These are phyloP conservation scores for Spea multiplicata DNA, from an alignment of 2,113 vertebrate species.

Conservation along the genomic window DNA sequence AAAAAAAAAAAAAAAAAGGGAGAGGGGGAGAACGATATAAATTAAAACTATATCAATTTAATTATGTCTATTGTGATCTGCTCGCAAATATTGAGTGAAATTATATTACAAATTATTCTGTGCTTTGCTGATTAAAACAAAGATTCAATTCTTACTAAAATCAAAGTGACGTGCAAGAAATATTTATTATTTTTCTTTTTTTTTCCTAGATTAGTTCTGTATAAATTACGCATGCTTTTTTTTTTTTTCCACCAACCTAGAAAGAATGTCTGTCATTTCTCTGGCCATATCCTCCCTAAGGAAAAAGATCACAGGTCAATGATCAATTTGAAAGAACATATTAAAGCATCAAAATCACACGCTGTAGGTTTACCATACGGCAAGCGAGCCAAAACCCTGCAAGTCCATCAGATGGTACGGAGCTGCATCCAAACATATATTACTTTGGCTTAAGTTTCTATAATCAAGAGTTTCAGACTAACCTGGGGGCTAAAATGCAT, in stretches of 20 bases:
- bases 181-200: background rate
- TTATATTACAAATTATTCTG: background rate
- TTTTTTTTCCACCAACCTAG: conserved; percentile 81
- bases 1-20: background rate
- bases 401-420: too few relatives aligned
- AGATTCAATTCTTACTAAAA: background rate
- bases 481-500: too few relatives aligned
- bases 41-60: background rate
- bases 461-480: too few relatives aligned
- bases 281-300: conserved; percentile 94
- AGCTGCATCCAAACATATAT: too few relatives aligned
- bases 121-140: background rate
- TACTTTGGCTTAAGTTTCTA: too few relatives aligned
- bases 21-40: conserved; percentile 7
- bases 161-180: background rate
- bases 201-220: background rate
- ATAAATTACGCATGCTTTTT: conserved; percentile 18
- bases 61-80: background rate
- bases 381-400: conserved; percentile 7
- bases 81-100: background rate
- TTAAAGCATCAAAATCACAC: conserved; percentile 16
- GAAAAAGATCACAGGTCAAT: conserved; percentile 61
- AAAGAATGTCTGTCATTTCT: conserved; percentile 90
- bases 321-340: conserved; percentile 26
- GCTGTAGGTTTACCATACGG: background rate